Evolutionary conservation across 2,888 invertebrate genomes (phyloP), one percentile per base, ranked within the genome.

Genomic region (Temnothorax unifasciatus): DNA sequence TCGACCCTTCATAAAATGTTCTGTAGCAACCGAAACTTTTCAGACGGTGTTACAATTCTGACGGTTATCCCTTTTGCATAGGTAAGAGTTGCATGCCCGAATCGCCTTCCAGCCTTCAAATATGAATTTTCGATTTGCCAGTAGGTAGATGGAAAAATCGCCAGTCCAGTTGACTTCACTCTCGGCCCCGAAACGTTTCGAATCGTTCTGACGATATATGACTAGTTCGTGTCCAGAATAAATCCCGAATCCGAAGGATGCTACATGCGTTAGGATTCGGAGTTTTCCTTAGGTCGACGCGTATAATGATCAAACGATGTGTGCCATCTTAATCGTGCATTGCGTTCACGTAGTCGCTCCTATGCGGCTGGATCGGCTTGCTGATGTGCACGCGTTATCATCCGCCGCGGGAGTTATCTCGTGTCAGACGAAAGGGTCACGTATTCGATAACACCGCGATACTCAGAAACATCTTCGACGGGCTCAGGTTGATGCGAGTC

Each of bases 231-330:
- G 83, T 61, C 57, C 15, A 66, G 84, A 84, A 90, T 88, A 85
- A 79, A 54, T 85, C 82, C 47, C 25, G 59, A 52, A 57, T 79
- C 21, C 41, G 44, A 59, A 84, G 75, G 68, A 47, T 59, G 69
- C 52, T 25, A 15, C 29, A 29, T 25, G 34, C 44, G 79, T 52
- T 68, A 77, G 34, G 79, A 76, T 77, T 64, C 61, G 50, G 64
- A 82, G 79, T 79, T 89, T 85, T 84, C 82, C 89, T 81, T 79
- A 38, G 83, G 41, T 73, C n/a, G 89, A 63, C 21, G 54, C 76
- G 87, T 89, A 89, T 89, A 89, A 89, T 87, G 89, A 88, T 82
- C 83, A 89, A 89, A 89, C 89, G 89, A 88, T 89, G 86, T 63
- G 73, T 52, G 81, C 85, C 86, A 81, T 89, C 89, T 89, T 85